Conservation (phyloP, 2,888 invertebrate species). For the Ditula angustiorana region DNA sequence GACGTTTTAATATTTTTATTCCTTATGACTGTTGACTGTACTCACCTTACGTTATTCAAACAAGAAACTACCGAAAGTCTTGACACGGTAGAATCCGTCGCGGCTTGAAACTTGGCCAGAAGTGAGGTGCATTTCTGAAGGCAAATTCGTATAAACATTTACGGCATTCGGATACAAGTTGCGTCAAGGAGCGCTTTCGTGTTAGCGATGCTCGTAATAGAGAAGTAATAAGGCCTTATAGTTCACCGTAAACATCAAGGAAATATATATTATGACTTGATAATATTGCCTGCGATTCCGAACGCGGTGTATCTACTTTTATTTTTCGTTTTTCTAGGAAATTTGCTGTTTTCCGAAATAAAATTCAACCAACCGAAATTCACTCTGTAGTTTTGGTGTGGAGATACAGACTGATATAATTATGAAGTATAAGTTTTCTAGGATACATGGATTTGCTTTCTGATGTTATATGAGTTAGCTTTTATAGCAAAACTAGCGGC, state of each 20-base stretch:
- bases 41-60: constrained; percentile 9
- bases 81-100: constrained; percentile 17
- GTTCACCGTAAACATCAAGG: neutral
- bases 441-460: too few species aligned
- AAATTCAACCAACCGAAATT: neutral
- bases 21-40: constrained; percentile 14
- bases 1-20: too few species aligned
- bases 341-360: neutral
- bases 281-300: neutral
- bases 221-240: neutral
- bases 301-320: neutral
- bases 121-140: constrained; percentile 31
- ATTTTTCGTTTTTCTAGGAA: neutral
- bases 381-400: too few species aligned
- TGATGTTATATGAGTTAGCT: too few species aligned
- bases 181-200: constrained; percentile 4
- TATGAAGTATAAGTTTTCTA: too few species aligned
- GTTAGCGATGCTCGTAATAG: neutral
- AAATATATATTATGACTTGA: neutral
- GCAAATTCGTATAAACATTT: constrained; percentile 22
- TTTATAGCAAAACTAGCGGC: too few species aligned
- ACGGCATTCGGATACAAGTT: constrained; percentile 11
- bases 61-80: constrained; percentile 7
- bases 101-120: constrained; percentile 10
- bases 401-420: too few species aligned